phyloP scores from a whole-genome alignment of 2,888 invertebrate genomes.

The Eupithecia abbreviata region DNA sequence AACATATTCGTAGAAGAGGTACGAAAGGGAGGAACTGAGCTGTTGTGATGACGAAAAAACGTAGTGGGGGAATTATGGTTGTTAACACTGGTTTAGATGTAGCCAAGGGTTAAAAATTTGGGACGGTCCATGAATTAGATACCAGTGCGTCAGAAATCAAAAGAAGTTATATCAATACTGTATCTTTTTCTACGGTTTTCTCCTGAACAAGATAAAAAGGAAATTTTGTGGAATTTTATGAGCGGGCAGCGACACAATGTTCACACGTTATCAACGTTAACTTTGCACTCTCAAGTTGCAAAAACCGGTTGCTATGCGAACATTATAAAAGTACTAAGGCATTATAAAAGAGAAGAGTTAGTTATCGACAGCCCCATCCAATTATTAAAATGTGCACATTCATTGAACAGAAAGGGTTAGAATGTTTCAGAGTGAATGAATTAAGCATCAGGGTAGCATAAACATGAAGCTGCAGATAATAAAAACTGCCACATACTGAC shows the following conservation, averaged over 20 bases:
- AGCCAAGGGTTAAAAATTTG: neutral
- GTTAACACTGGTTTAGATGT: neutral
- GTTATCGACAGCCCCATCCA: neutral
- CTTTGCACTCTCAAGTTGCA: neutral
- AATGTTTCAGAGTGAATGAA: constrained; percentile 6
- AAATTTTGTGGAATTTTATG: neutral
- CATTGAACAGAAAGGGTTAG: constrained; percentile 4
- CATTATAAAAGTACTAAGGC: neutral
- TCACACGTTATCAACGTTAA: neutral
- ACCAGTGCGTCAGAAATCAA: neutral
- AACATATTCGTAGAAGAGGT: neutral
- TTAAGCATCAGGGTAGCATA: constrained; percentile 6
- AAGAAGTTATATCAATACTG: neutral
- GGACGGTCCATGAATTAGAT: neutral
- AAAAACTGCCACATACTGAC: neutral
- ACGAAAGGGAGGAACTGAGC: neutral
- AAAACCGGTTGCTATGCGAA: constrained; percentile 12
- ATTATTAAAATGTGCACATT: neutral
- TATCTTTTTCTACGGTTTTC: neutral
- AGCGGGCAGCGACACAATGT: neutral
- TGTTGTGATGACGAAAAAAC: neutral
- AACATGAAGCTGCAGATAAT: neutral
- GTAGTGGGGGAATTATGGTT: neutral
- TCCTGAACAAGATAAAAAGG: neutral
- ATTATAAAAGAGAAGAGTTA: neutral